Conservation (phyloP, 2,113 vertebrate genomes). For the Hypanus sabinus region DNA sequence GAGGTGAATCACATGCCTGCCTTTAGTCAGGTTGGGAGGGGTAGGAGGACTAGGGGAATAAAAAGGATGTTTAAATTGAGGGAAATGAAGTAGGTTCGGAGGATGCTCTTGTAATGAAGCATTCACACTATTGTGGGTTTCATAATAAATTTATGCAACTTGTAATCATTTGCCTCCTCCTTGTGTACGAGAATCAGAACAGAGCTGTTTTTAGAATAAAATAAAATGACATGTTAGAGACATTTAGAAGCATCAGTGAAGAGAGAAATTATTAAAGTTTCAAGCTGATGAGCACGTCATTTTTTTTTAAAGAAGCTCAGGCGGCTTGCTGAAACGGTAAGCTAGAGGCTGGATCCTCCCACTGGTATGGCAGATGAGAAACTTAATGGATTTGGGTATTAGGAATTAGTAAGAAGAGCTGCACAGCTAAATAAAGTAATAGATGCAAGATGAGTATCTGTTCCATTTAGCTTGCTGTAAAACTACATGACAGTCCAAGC, state of each 20-base stretch:
- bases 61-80: neutral
- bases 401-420: neutral
- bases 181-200: neutral
- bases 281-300: no score
- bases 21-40: no score
- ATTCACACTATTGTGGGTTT: neutral
- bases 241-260: no score
- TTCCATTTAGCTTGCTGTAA: neutral
- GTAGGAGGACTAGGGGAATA: neutral
- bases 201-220: neutral
- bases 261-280: no score
- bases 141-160: neutral
- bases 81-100: neutral
- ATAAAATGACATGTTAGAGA: no score
- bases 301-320: no score
- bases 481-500: neutral
- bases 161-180: neutral
- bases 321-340: neutral
- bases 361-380: neutral
- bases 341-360: neutral
- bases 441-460: neutral
- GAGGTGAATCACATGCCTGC: no score
- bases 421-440: neutral
- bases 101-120: no score
- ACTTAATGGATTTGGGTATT: neutral